These are phyloP conservation scores for Tapirus indicus DNA, from an alignment of 2,797 vertebrate genomes.

Conservation along the genomic window DNA sequence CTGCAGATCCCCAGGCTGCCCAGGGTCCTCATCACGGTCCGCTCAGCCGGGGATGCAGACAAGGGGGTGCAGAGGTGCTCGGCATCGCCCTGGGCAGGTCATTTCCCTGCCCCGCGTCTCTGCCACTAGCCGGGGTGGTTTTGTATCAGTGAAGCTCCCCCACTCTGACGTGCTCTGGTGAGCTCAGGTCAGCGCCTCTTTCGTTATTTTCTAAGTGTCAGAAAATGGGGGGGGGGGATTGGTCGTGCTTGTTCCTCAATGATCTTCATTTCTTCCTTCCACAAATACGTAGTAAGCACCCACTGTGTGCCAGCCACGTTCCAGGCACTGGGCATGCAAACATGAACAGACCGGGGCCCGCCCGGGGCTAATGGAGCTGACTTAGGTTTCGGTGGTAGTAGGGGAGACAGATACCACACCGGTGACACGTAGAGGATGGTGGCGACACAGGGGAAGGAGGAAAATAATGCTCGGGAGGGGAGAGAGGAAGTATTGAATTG, in stretches of 20 bases:
- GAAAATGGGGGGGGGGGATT: rapidly evolving
- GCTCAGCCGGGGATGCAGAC: neutral
- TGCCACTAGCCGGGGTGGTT: neutral
- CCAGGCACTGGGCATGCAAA: rapidly evolving
- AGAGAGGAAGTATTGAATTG: rapidly evolving
- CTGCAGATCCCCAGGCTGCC: neutral
- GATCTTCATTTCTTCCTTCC: neutral
- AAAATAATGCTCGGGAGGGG: neutral
- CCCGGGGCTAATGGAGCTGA: neutral
- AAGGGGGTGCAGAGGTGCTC: neutral
- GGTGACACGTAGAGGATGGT: too few species aligned
- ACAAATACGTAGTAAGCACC: neutral
- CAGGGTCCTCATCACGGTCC: rapidly evolving
- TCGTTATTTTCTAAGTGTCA: neutral
- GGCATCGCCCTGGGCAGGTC: neutral
- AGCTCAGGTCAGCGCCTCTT: neutral
- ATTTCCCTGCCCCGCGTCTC: neutral
- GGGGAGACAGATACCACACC: neutral
- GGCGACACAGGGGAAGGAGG: neutral
- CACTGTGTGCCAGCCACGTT: neutral
- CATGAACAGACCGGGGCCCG: neutral
- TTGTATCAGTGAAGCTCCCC: neutral
- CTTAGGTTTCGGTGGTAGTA: neutral
- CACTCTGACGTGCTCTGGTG: neutral
- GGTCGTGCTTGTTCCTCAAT: neutral